Conservation (phyloP, 53 echinoderm and acorn worm species). For the Antedon mediterranea region DNA sequence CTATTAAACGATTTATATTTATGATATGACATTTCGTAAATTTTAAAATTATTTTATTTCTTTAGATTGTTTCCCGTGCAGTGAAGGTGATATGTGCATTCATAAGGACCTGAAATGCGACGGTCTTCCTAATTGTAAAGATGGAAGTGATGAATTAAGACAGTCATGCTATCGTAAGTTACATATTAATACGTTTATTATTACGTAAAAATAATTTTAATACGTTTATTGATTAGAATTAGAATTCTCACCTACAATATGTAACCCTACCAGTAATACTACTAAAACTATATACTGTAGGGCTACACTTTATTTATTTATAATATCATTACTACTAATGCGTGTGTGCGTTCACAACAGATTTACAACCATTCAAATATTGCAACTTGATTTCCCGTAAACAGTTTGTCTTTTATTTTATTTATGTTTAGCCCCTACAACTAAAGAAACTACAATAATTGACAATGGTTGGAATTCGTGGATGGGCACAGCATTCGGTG, state of each 20-base stretch:
- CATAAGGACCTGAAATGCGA: constrained; percentile 68
- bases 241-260: too few species aligned
- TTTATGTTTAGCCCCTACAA: constrained; percentile 13
- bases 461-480: constrained; percentile 44
- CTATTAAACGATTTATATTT: neutral
- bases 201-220: too few species aligned
- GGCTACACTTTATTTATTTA: too few species aligned
- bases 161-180: constrained; percentile 56
- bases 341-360: too few species aligned
- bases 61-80: constrained; percentile 51
- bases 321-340: too few species aligned
- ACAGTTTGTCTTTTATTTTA: constrained; percentile 2
- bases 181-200: neutral
- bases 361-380: too few species aligned
- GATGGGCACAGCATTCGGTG: constrained; percentile 73
- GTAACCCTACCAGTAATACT: too few species aligned
- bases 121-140: constrained; percentile 55
- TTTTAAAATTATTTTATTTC: too few species aligned
- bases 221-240: too few species aligned
- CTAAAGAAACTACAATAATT: constrained; percentile 2
- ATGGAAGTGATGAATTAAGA: constrained; percentile 70
- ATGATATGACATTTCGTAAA: neutral
- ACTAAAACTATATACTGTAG: too few species aligned
- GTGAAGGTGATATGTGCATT: constrained; percentile 66
- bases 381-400: too few species aligned